phyloP scores from a whole-genome alignment of 1,140 invertebrate species.

The Philotrypesis tridentata region DNA sequence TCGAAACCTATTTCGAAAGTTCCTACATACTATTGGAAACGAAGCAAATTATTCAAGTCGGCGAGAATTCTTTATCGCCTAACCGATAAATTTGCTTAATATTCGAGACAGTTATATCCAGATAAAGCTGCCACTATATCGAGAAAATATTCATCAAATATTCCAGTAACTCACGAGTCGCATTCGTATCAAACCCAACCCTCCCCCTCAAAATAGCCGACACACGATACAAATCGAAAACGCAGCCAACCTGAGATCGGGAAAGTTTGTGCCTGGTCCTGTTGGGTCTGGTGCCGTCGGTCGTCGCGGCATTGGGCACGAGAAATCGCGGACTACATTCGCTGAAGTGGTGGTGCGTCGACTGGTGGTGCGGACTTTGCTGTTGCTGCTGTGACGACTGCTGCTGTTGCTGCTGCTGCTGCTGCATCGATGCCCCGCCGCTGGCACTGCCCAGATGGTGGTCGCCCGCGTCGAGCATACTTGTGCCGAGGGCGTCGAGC shows the following conservation, averaged over 20 bases:
- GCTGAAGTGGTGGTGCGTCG: slow-evolving; percentile 43
- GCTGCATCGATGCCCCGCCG: slow-evolving; percentile 50
- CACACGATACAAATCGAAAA: not conserved
- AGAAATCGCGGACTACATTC: slow-evolving; percentile 66
- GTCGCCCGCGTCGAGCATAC: slow-evolving; percentile 72
- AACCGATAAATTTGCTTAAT: too few relatives aligned
- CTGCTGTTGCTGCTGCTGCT: slow-evolving; percentile 61
- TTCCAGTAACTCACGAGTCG: too few relatives aligned
- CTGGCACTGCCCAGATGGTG: slow-evolving; percentile 61
- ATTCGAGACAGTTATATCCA: too few relatives aligned
- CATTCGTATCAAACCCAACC: too few relatives aligned
- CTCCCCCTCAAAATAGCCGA: too few relatives aligned
- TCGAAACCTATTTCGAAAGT: too few relatives aligned
- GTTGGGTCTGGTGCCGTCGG: slow-evolving; percentile 61
- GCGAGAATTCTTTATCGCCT: too few relatives aligned
- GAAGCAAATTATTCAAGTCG: too few relatives aligned
- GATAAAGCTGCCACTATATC: too few relatives aligned
- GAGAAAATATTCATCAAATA: too few relatives aligned
- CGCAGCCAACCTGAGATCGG: slow-evolving; percentile 77
- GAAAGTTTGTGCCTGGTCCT: slow-evolving; percentile 75
- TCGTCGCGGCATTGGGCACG: slow-evolving; percentile 64
- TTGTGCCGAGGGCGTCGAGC: slow-evolving; percentile 77
- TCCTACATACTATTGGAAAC: too few relatives aligned
- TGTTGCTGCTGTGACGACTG: slow-evolving; percentile 58
- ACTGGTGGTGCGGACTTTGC: slow-evolving; percentile 53